Percentiles rank a stretch among this genome's conserved stretches.
Evolutionary conservation across 2,113 vertebrate genomes (phyloP).

Genomic region (Centropus unirufus): DNA sequence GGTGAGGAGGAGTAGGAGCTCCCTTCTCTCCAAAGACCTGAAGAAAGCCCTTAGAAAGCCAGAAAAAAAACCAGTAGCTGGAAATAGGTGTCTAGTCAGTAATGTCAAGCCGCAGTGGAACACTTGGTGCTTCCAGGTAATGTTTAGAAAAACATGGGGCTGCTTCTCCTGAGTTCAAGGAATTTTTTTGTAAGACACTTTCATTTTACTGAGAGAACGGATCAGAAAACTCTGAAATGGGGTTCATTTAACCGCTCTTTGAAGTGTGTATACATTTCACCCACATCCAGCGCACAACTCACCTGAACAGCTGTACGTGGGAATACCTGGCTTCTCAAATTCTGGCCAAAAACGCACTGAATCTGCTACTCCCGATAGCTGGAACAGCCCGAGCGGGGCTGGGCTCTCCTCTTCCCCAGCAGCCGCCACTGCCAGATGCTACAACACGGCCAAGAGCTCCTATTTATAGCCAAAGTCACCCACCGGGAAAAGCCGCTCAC

Average conservation of each 20-base stretch:
- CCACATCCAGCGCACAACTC: background rate
- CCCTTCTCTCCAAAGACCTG: background rate
- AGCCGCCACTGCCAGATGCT: conserved; percentile 1
- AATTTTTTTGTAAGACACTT: background rate
- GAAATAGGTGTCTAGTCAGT: background rate
- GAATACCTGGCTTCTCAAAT: background rate
- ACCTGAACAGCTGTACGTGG: background rate
- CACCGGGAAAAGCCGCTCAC: conserved; percentile 47
- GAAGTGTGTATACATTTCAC: background rate
- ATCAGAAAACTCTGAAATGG: background rate
- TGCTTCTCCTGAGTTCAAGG: background rate
- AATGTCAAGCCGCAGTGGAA: background rate
- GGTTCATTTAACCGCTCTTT: background rate
- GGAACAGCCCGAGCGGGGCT: background rate
- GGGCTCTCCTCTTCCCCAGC: conserved; percentile 13
- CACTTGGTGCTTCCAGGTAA: background rate
- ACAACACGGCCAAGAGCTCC: conserved; percentile 19
- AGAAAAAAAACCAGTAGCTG: background rate
- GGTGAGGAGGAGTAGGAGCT: background rate
- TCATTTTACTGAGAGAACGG: background rate
- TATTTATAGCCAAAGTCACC: conserved; percentile 45
- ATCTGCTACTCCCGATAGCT: background rate
- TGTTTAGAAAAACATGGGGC: background rate
- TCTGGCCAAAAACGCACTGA: background rate
- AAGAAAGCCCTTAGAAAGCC: background rate